A percentile compares a stretch with the other conserved stretches of the same genome.
Evolutionary conservation across 2,113 vertebrate genomes (phyloP).

Genomic region (Melanotaenia duboulayi): DNA sequence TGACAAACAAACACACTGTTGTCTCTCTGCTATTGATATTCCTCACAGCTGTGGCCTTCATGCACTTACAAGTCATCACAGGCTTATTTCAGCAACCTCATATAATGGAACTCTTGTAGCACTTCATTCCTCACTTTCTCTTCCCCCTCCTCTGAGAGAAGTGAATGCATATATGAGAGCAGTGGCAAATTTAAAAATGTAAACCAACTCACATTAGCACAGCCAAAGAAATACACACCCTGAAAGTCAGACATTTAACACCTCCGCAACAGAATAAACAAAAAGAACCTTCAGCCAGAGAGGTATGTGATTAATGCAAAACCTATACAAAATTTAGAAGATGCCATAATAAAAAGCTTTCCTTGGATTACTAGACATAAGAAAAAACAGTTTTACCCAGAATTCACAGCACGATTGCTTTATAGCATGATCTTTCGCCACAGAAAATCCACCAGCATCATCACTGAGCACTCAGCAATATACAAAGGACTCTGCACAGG

Average conservation of each 20-base stretch:
- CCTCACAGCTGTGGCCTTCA: constrained; percentile 63
- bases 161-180: constrained; percentile 9
- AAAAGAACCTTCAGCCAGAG: constrained; percentile 41
- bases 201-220: constrained; percentile 25
- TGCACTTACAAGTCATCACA: constrained; percentile 66
- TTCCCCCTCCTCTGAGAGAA: constrained; percentile 22
- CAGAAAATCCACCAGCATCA: constrained; percentile 54
- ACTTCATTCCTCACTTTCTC: constrained; percentile 35
- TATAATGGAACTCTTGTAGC: constrained; percentile 60
- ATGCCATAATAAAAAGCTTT: constrained; percentile 51
- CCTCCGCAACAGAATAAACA: constrained; percentile 42
- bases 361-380: constrained; percentile 56
- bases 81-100: constrained; percentile 60
- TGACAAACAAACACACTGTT: constrained; percentile 51
- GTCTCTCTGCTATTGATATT: constrained; percentile 70
- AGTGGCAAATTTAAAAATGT: constrained; percentile 25
- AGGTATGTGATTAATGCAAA: constrained; percentile 64
- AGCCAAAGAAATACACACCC: constrained; percentile 12
- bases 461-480: constrained; percentile 47
- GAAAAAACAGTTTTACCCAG: constrained; percentile 48
- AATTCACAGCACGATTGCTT: constrained; percentile 56
- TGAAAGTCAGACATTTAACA: constrained; percentile 26
- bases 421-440: constrained; percentile 37
- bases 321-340: constrained; percentile 51
- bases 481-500: constrained; percentile 35